Percentiles rank a stretch among this genome's conserved stretches.
phyloP scores from a whole-genome alignment of 2,888 invertebrate species.

The Patella depressa region DNA sequence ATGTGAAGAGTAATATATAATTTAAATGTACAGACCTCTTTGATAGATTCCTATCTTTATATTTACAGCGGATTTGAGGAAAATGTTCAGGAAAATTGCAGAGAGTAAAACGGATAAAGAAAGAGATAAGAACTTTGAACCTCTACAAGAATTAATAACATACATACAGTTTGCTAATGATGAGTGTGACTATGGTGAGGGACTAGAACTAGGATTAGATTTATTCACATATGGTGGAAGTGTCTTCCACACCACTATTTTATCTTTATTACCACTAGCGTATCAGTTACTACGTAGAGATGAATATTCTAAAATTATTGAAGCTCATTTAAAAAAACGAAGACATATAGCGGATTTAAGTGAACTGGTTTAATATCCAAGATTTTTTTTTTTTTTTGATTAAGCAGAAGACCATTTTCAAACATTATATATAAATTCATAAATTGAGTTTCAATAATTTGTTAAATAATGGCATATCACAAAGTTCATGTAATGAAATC shows the following conservation, averaged over 20 bases:
- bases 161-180: constrained; percentile 91
- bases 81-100: constrained; percentile 78
- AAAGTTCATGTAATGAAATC: too few relatives aligned
- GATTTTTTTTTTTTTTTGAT: too few relatives aligned
- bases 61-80: constrained; percentile 78
- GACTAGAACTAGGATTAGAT: constrained; percentile 89
- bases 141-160: constrained; percentile 85
- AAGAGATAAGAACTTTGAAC: constrained; percentile 77
- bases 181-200: constrained; percentile 95
- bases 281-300: constrained; percentile 83
- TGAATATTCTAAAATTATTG: constrained; percentile 81
- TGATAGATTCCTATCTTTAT: background rate
- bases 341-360: constrained; percentile 59
- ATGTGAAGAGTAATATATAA: too few relatives aligned
- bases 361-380: constrained; percentile 40
- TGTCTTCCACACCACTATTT: constrained; percentile 78
- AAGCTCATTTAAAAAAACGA: constrained; percentile 82
- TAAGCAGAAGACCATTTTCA: too few relatives aligned
- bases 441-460: too few relatives aligned
- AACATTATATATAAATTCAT: too few relatives aligned
- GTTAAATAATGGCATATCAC: too few relatives aligned
- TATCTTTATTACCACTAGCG: constrained; percentile 80
- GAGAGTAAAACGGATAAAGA: constrained; percentile 74
- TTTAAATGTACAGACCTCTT: too few relatives aligned
- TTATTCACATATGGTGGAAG: constrained; percentile 82